phyloP scores from a whole-genome alignment of 2,888 invertebrate species.

The Tenthredo amoena region DNA sequence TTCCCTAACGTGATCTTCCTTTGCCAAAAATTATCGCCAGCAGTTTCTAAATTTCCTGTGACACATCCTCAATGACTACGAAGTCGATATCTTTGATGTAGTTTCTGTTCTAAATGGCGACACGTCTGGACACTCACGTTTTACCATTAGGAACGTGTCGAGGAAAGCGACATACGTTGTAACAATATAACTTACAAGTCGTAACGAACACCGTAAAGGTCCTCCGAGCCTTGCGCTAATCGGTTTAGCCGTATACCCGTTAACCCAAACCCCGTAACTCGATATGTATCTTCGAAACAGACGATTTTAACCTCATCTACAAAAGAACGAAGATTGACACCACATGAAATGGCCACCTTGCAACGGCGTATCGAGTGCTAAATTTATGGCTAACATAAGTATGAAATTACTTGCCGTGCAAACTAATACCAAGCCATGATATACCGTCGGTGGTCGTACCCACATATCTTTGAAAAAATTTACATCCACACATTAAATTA shows the following conservation, averaged over 20 bases:
- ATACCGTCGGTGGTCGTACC: constrained; percentile 12
- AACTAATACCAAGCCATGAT: background rate
- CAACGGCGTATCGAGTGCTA: constrained; percentile 19
- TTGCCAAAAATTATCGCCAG: background rate
- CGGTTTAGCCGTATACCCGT: constrained; percentile 21
- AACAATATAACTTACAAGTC: background rate
- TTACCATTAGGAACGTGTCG: background rate
- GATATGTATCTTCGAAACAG: background rate
- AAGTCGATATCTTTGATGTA: background rate
- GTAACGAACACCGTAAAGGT: constrained; percentile 39
- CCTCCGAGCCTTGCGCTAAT: background rate
- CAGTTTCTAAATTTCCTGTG: background rate
- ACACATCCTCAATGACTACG: background rate
- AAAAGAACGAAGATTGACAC: constrained; percentile 20
- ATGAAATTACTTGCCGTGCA: background rate
- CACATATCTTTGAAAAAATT: background rate
- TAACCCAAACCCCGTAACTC: background rate
- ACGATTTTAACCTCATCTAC: background rate
- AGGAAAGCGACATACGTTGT: background rate
- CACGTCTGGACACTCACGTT: constrained; percentile 3
- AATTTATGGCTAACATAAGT: constrained; percentile 33
- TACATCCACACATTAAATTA: background rate
- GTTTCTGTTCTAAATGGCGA: background rate
- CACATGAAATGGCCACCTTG: constrained; percentile 1
- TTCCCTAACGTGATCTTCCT: background rate